These are phyloP conservation scores for Priocnemis perturbator DNA, from an alignment of 2,888 invertebrate species.

Conservation along the genomic window DNA sequence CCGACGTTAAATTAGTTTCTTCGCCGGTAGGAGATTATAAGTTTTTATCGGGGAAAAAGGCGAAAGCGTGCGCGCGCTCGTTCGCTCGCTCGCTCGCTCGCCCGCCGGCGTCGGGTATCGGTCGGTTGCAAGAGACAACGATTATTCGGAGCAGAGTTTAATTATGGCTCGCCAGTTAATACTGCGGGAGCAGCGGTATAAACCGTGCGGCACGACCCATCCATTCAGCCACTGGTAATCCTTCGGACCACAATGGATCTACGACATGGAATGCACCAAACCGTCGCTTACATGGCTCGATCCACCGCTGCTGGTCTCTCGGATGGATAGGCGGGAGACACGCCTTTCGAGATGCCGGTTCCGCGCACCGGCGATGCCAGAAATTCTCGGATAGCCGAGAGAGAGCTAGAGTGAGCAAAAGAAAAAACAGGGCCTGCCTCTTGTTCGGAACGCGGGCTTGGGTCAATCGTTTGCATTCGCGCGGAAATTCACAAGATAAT, in stretches of 20 bases:
- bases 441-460: no score
- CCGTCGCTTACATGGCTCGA: conserved; percentile 49
- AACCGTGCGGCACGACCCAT: conserved; percentile 36
- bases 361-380: conserved; percentile 16
- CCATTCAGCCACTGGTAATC: conserved; percentile 56
- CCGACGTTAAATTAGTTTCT: conserved; percentile 44
- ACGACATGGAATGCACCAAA: conserved; percentile 56
- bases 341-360: conserved; percentile 46
- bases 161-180: conserved; percentile 47
- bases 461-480: no score
- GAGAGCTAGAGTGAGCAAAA: not conserved
- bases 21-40: conserved; percentile 23
- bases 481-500: no score
- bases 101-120: not conserved
- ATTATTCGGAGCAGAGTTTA: conserved; percentile 51
- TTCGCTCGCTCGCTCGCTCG: not conserved
- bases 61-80: not conserved
- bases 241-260: conserved; percentile 55
- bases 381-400: conserved; percentile 6
- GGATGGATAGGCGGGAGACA: conserved; percentile 38
- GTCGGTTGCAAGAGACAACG: conserved; percentile 35
- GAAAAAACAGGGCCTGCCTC: no score
- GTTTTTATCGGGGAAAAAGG: conserved; percentile 23
- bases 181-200: conserved; percentile 24
- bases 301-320: conserved; percentile 39